Base-by-base conservation (phyloP, 2,888 invertebrate genomes). In the Maniola hyperantus region DNA sequence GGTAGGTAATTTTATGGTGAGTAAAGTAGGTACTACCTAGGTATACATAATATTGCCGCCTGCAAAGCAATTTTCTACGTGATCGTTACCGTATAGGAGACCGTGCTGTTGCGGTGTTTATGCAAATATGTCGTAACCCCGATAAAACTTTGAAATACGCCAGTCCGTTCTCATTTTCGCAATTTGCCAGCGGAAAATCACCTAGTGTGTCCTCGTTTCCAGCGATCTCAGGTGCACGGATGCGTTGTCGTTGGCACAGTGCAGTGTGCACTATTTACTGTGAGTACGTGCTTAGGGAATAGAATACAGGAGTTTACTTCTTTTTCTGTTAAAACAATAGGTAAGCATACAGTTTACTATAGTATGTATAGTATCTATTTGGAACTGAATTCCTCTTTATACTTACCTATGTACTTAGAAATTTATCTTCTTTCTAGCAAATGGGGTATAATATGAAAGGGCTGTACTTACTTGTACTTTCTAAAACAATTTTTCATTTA, bases 181-280 rank as follows among this genome's bases (percentile, higher is more conserved):
- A 62, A 51, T 53, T 62, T 62, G 51, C 62, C 42, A 50, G 64
- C 60, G 60, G 64, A 64, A 67, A 67, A 66, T 66, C 66, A 66
- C 61, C 61, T 57, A 60, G 66, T 48, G 64, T 61, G 67, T 61
- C 57, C 67, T 51, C 64, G 64, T 69, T 69, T 64, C 69, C 51
- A 48, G 64, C 62, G 58, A 69, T 66, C 64, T 58, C 69, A 58
- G 61, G 59, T 66, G 62, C 57, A 66, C 42, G 33, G 58, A 55
- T 44, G 46, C 34, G 62, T 63, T 34, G 51, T 61, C 33, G 66
- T 66, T 60, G 36, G 20, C 65, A 50, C 48, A 55, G 48, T 55
- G 20, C 51, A 53, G 20, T 53, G 51, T 59, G 26, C 46, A 64
- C 46, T 48, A 64, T 58, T 64, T 50, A 64, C 58, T 34, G 48